A percentile compares a stretch with the other conserved stretches of the same genome.
Evolutionary conservation across 1,140 invertebrate genomes (phyloP).

Genomic region (Caenorhabditis tropicalis): DNA sequence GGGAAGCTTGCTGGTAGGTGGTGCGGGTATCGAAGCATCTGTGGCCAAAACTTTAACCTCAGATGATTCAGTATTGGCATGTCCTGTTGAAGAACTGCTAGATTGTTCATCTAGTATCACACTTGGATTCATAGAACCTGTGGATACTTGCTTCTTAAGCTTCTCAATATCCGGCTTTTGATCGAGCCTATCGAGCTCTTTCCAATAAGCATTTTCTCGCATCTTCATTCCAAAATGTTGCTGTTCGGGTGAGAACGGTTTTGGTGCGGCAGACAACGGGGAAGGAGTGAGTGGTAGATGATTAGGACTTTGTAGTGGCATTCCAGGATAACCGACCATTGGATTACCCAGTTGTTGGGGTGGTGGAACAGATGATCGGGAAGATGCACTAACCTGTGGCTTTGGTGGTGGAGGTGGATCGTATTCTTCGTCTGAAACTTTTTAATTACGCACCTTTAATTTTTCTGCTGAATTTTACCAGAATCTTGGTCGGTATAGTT

Average conservation of each 20-base stretch:
- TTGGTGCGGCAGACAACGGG: constrained; percentile 23
- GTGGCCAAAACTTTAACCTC: not conserved
- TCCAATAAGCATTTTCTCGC: not conserved
- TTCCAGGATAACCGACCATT: constrained; percentile 30
- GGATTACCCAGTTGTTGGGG: constrained; percentile 30
- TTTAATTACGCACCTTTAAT: not conserved
- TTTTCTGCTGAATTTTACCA: not conserved
- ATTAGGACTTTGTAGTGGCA: constrained; percentile 25
- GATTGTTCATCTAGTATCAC: not conserved
- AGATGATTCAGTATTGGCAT: not conserved
- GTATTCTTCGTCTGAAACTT: not conserved
- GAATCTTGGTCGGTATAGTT: not conserved
- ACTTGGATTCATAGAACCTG: not conserved
- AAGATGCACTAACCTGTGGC: constrained; percentile 7
- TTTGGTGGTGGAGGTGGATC: constrained; percentile 6
- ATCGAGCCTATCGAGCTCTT: not conserved
- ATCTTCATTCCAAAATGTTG: constrained; percentile 1
- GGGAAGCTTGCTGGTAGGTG: not conserved
- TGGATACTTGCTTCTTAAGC: not conserved
- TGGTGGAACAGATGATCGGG: constrained; percentile 29
- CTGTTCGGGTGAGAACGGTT: constrained; percentile 18
- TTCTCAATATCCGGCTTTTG: not conserved
- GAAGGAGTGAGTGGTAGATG: constrained; percentile 19
- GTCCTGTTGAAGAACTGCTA: not conserved
- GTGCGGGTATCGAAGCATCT: not conserved